Evolutionary conservation across 2,113 vertebrate genomes (phyloP), one percentile per base, ranked within the genome.

Genomic region (Paratilapia polleni): DNA sequence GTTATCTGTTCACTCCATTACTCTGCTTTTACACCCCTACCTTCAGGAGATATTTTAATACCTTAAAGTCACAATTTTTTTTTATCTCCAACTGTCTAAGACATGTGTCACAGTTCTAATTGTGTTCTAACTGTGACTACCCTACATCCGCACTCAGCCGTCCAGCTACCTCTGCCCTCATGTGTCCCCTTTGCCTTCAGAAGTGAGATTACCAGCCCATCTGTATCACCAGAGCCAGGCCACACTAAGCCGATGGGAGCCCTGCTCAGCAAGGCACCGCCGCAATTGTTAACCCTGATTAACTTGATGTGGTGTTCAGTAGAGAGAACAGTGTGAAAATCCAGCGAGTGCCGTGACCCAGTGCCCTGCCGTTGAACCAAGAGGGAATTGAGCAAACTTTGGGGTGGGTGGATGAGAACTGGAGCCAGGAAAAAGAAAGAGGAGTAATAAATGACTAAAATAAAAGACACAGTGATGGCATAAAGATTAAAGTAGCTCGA

Each of bases 211-310:
- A 95, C 84, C 1, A 47, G 78, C 93, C 94, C 95, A 95, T 95
- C 95, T 96, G 95, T 87, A 95, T 93, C 66, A 58, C 82, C 94
- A 77, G 81, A 78, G 88, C 88, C 75, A 24, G 88, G 87, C 81
- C 78, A 57, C 60, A 54, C 85, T 95, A 95, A 95, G 95, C 94
- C 84, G 93, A 87, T 88, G 92, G 93, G 91, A 90, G 88, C 91
- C 78, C 90, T 84, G 93, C 94, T 92, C 90, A 91, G 91, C 87
- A 90, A 94, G 91, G 90, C 93, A 80, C 92, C 77, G 78, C 86
- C 78, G 77, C 88, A 85, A 83, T 96, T 93, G 94, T 96, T 96
- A 96, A 95, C 94, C 95, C 95, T 91, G 95, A 96, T 96, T 96
- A 96, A 95, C 91, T 92, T 95, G 95, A 96, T 88, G 95, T 94